A percentile compares a stretch with the other conserved stretches of the same genome.
Evolutionary conservation across 1,140 invertebrate species (phyloP).

Genomic region (Heliconius nattereri): DNA sequence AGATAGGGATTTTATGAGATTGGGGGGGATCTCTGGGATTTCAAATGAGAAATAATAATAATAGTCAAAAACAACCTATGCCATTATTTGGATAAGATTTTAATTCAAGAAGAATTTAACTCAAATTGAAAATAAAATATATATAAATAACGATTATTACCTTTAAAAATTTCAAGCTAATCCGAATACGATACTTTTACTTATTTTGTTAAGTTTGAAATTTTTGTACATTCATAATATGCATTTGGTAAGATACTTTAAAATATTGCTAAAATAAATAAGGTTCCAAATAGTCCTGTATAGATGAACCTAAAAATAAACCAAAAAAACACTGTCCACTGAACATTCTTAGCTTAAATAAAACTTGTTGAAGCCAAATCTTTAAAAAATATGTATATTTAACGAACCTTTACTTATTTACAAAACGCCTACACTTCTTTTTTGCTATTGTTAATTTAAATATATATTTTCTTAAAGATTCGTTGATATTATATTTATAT

Average conservation of each 20-base stretch:
- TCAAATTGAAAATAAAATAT: neutral
- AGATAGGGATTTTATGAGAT: too few species aligned
- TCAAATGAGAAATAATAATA: neutral
- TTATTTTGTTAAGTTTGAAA: neutral
- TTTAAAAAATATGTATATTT: slow-evolving; percentile 38
- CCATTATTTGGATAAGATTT: neutral
- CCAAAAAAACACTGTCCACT: slow-evolving; percentile 69
- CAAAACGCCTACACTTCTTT: neutral
- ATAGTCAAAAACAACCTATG: neutral
- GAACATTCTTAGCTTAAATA: slow-evolving; percentile 74
- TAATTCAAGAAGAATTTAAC: neutral
- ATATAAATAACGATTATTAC: neutral
- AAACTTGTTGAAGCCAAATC: slow-evolving; percentile 41
- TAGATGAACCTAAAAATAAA: slow-evolving; percentile 51
- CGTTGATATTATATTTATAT: slow-evolving; percentile 37
- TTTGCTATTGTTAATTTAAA: neutral
- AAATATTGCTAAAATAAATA: slow-evolving; percentile 2
- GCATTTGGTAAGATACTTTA: neutral
- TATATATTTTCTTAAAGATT: slow-evolving; percentile 30
- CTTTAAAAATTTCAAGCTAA: neutral
- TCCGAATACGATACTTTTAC: neutral
- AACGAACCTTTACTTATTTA: slow-evolving; percentile 39
- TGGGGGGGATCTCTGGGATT: neutral
- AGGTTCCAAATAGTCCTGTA: slow-evolving; percentile 5
- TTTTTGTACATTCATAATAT: neutral